Conservation (phyloP, 2,888 invertebrate species). For the Callosobruchus maculatus region DNA sequence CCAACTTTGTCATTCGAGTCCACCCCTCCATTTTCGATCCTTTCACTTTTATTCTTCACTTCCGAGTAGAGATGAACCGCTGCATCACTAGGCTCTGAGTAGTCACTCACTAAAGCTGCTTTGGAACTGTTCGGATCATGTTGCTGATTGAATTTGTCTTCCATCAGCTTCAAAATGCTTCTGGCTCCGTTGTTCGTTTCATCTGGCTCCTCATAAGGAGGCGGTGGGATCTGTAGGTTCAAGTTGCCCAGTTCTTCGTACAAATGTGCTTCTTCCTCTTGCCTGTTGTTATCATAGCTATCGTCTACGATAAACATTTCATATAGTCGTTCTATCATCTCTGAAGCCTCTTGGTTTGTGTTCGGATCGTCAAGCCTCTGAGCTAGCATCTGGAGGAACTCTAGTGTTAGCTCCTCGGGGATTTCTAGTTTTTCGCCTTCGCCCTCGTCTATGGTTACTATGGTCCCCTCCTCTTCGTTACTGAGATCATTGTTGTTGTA, state of each 20-base stretch:
- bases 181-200: conserved; percentile 48
- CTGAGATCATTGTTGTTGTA: conserved; percentile 58
- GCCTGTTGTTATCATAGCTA: conserved; percentile 55
- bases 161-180: conserved; percentile 60
- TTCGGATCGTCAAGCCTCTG: conserved; percentile 69
- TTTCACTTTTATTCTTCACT: conserved; percentile 50
- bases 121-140: conserved; percentile 27
- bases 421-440: conserved; percentile 54
- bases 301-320: conserved; percentile 71
- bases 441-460: conserved; percentile 38
- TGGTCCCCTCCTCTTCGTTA: conserved; percentile 48
- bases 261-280: conserved; percentile 47
- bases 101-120: conserved; percentile 51
- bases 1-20: conserved; percentile 7
- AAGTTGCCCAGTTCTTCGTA: conserved; percentile 58
- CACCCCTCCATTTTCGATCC: conserved; percentile 31
- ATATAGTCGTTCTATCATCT: conserved; percentile 73
- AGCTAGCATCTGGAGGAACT: conserved; percentile 64
- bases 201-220: conserved; percentile 54
- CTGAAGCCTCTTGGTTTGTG: conserved; percentile 69
- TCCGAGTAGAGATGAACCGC: conserved; percentile 56
- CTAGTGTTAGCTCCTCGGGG: conserved; percentile 72
- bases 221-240: conserved; percentile 52
- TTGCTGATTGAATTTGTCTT: conserved; percentile 52
- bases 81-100: conserved; percentile 56